Base-by-base conservation (phyloP, 2,113 vertebrate genomes). In the Chlamydotis undulata region DNA sequence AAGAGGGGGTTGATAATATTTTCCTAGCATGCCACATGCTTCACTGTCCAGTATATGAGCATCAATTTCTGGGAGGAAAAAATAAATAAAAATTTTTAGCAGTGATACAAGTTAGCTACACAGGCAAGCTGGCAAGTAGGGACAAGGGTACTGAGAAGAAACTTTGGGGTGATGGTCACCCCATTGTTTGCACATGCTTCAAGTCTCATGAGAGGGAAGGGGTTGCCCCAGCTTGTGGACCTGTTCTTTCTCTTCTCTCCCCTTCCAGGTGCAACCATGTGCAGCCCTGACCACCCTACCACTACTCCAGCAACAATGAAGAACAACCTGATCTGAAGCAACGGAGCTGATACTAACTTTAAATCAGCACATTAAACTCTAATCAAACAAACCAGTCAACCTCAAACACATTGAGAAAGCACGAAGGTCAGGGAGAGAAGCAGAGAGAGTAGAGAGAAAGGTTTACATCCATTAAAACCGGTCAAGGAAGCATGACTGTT, bases 231-330 rank as follows among this genome's bases (percentile, higher is more conserved):
- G 12, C 31, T 55, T 43, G 26, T 5, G 12, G 28, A 37, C 7
- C 6, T 81, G 24, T 8, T 61, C 19, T 70, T n/a, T 87, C 24
- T 55, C n/a, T 65, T 76, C 37, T 70, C 7, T 7, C 17, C 28
- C 3, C 10, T 19, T 4, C 6, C 59, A 90, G n/a, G 6, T 33
- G 10, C 21, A 69, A 57, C 26, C 1, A 0, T 9, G 21, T 17
- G 43, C 31, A 91, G 49, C 74, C 57, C 43, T 50, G 31, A 35
- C 23, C 37, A 67, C 12, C 7, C 45, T 31, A 39, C 8, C 31
- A 57, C 19, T 50, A 23, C 29, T 45, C 55, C 61, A 52, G 45
- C 56, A 56, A 29, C 50, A 67, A 31, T 0, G 0, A 52, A 78
- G 24, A 75, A 24, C 35, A 39, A 39, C 21, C 23, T 43, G 8